These are phyloP conservation scores for Megalops atlanticus DNA, from an alignment of 2,113 vertebrate species.

Conservation along the genomic window DNA sequence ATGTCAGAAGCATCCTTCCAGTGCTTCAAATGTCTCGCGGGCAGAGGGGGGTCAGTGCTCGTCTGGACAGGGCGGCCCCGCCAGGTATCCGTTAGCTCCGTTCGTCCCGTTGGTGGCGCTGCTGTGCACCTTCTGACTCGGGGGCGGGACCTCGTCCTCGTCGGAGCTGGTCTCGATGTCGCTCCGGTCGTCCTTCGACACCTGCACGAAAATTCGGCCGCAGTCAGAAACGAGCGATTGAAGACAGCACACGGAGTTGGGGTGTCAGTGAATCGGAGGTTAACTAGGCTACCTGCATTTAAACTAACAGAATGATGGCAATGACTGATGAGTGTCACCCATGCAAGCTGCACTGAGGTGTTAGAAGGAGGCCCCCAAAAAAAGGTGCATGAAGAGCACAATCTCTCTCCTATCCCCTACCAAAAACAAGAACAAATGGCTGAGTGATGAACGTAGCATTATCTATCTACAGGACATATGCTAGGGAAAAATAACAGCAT, in stretches of 20 bases:
- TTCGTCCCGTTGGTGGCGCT: constrained; percentile 65
- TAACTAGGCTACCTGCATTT: no score
- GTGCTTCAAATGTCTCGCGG: constrained; percentile 43
- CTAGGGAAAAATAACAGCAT: no score
- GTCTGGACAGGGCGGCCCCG: constrained; percentile 71
- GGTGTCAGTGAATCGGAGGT: no score
- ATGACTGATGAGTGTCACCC: no score
- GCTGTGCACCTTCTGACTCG: constrained; percentile 76
- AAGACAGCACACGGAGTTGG: constrained; percentile 38
- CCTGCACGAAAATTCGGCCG: constrained; percentile 62
- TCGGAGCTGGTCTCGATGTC: constrained; percentile 97
- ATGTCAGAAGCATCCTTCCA: constrained; percentile 53
- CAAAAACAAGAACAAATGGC: no score
- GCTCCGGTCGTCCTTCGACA: constrained; percentile 91
- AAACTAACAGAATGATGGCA: no score
- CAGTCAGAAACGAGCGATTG: constrained; percentile 68
- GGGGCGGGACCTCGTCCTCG: constrained; percentile 80
- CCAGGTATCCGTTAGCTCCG: constrained; percentile 90
- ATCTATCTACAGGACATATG: no score
- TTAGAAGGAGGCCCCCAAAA: no score
- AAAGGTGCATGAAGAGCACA: no score
- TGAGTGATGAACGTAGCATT: no score
- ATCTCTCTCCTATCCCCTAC: no score
- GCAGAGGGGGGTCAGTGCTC: constrained; percentile 78
- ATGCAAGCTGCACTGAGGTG: no score